Evolutionary conservation across 2,888 invertebrate genomes (phyloP), one percentile per base, ranked within the genome.

Genomic region (Lithophane ornitopus): DNA sequence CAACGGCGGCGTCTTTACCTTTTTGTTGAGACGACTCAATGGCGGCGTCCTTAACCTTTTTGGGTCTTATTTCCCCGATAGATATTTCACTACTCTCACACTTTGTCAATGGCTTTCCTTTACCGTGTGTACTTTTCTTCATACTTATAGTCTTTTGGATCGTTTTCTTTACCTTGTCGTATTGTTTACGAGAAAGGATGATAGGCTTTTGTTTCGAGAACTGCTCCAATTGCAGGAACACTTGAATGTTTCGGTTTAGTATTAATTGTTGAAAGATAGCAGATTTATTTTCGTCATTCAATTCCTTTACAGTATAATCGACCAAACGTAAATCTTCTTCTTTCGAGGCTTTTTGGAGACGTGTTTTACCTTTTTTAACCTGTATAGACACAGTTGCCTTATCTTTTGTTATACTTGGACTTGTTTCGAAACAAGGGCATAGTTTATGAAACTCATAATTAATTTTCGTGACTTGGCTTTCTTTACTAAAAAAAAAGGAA

Each of bases 161-260:
- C 2, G 91, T 92, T 86, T 85, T 92, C 81, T 92, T 95, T 7
- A 96, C 90, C 90, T 93, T 95, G 2, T 91, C 86, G 63, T 95
- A 95, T 87, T 96, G 96, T 83, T 92, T 92, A 41, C 90, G 89
- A 2, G 95, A 90, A 26, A 95, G 84, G 44, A 91, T 80, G 54
- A 95, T 94, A 6, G 93, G 92, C 77, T 91, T 94, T 67, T 92
- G 90, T 80, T 92, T 94, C 19, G 89, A 86, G 71, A 90, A 90
- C 71, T 92, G 90, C 70, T 94, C 92, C 39, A 93, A 82, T 90
- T 93, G 92, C 54, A 93, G 82, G 70, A 92, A 93, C 3, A 94
- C 87, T 88, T 94, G 91, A 70, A 94, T 88, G 66, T 94, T 93
- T 66, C 91, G 89, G 74, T 92, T 93, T 2, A 92, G 76, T 76